Percentiles rank a stretch among this genome's conserved stretches.
Conservation (phyloP, 2,113 vertebrate genomes). For the Oryzias woworae region DNA sequence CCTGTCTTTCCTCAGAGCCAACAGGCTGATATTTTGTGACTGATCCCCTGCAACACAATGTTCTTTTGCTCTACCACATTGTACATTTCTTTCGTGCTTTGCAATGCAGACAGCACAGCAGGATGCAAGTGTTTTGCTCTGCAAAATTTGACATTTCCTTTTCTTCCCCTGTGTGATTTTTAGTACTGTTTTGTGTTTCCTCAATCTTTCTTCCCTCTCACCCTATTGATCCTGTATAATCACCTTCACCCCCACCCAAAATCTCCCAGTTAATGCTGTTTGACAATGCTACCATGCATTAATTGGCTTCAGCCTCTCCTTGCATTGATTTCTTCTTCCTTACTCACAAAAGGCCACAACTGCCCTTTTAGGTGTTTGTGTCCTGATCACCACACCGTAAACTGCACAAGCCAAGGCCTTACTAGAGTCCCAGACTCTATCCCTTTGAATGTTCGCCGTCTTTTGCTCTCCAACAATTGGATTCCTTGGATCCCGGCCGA, state of each 20-base stretch:
- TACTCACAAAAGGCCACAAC: slow-evolving; percentile 66
- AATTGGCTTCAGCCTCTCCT: slow-evolving; percentile 72
- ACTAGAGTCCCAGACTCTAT: slow-evolving; percentile 85
- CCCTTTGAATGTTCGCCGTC: slow-evolving; percentile 87
- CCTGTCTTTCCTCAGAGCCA: slow-evolving; percentile 62
- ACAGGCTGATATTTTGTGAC: slow-evolving; percentile 78
- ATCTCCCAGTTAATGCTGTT: slow-evolving; percentile 44
- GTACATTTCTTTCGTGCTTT: slow-evolving; percentile 56
- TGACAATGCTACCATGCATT: slow-evolving; percentile 77
- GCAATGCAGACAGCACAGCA: slow-evolving; percentile 42
- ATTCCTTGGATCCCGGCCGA: slow-evolving; percentile 87
- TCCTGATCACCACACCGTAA: slow-evolving; percentile 89
- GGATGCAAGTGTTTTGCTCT: slow-evolving; percentile 76
- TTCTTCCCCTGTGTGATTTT: slow-evolving; percentile 37
- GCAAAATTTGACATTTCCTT: slow-evolving; percentile 39
- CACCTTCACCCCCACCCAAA: slow-evolving; percentile 8
- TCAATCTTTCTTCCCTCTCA: slow-evolving; percentile 10
- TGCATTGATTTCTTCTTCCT: slow-evolving; percentile 70
- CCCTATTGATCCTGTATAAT: slow-evolving; percentile 21
- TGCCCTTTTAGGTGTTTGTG: slow-evolving; percentile 89
- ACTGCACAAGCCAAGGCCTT: slow-evolving; percentile 87
- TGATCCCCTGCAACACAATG: slow-evolving; percentile 79
- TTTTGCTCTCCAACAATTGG: slow-evolving; percentile 88
- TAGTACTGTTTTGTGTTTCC: slow-evolving; percentile 46
- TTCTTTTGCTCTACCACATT: slow-evolving; percentile 24